Evolutionary conservation across 2,888 invertebrate species (phyloP).

Genomic region (Prosopocoilus inquinatus): DNA sequence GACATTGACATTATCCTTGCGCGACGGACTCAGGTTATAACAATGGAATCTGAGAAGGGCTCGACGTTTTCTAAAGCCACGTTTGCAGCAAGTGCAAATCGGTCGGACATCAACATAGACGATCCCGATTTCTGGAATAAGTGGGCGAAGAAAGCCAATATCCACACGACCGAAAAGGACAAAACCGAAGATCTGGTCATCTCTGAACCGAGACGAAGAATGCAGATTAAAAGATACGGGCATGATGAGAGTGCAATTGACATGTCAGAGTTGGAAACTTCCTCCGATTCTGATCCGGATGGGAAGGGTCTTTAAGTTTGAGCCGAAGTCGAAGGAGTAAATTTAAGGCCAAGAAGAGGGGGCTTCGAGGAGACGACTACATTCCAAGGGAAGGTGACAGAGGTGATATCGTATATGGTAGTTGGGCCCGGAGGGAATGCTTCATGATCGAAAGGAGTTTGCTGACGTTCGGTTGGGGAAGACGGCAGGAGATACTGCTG

Average conservation of each 20-base stretch:
- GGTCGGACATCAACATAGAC: slow-evolving; percentile 98
- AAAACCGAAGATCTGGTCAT: slow-evolving; percentile 90
- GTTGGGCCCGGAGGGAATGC: slow-evolving; percentile 94
- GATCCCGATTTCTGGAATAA: slow-evolving; percentile 99
- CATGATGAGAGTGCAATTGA: slow-evolving; percentile 90
- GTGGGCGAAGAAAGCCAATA: slow-evolving; percentile 99
- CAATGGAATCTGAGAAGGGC: slow-evolving; percentile 94
- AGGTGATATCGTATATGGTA: slow-evolving; percentile 83
- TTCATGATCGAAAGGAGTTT: slow-evolving; percentile 96
- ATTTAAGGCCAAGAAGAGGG: slow-evolving; percentile 67
- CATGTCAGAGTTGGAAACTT: slow-evolving; percentile 90
- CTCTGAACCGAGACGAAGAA: slow-evolving; percentile 90
- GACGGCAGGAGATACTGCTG: slow-evolving; percentile 93
- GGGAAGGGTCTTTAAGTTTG: slow-evolving; percentile 58
- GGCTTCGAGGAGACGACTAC: slow-evolving; percentile 71
- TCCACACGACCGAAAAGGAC: slow-evolving; percentile 90
- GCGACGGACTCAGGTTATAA: slow-evolving; percentile 93
- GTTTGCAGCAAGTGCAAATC: slow-evolving; percentile 91
- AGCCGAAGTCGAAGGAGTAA: slow-evolving; percentile 65
- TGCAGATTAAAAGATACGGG: slow-evolving; percentile 95
- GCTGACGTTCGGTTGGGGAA: slow-evolving; percentile 95
- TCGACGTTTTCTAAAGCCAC: slow-evolving; percentile 96
- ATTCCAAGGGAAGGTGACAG: slow-evolving; percentile 70
- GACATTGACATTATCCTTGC: slow-evolving; percentile 99
- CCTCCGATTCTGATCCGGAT: slow-evolving; percentile 82